These are phyloP conservation scores for Neomonachus schauinslandi DNA, from an alignment of 2,113 vertebrate species.

Conservation along the genomic window DNA sequence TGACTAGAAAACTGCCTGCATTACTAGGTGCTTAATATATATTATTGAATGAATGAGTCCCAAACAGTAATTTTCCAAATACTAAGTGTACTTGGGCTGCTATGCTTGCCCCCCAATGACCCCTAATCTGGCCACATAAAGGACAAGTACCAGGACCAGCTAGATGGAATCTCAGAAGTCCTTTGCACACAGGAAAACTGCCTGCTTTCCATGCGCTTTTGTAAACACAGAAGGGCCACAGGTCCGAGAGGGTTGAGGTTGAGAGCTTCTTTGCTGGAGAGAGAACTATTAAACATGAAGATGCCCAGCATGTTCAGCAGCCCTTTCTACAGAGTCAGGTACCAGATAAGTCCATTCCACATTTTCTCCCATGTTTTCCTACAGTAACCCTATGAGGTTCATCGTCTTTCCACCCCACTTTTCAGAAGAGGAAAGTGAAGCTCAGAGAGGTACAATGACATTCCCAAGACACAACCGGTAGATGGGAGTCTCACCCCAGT, in stretches of 20 bases:
- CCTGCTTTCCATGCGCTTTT: background rate
- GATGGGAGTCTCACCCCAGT: too few species aligned
- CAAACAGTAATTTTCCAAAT: background rate
- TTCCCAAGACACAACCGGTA: background rate
- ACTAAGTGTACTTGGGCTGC: background rate
- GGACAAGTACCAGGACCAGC: background rate
- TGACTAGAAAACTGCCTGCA: background rate
- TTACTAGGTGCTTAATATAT: background rate
- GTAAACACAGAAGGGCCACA: background rate
- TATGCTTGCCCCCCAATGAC: background rate
- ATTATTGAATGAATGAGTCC: background rate
- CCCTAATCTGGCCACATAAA: background rate
- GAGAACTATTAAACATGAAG: background rate
- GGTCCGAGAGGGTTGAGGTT: background rate
- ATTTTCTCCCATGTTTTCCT: background rate
- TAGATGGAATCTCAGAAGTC: background rate
- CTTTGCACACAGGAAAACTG: background rate
- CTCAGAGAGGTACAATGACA: background rate
- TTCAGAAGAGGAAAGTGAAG: background rate
- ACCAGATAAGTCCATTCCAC: too few species aligned
- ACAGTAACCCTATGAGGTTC: background rate
- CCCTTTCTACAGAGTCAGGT: background rate
- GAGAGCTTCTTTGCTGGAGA: background rate
- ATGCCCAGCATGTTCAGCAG: background rate
- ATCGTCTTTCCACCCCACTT: background rate